A percentile compares a stretch with the other conserved stretches of the same genome.
phyloP scores from a whole-genome alignment of 2,113 vertebrate genomes.

The Tinamus guttatus region DNA sequence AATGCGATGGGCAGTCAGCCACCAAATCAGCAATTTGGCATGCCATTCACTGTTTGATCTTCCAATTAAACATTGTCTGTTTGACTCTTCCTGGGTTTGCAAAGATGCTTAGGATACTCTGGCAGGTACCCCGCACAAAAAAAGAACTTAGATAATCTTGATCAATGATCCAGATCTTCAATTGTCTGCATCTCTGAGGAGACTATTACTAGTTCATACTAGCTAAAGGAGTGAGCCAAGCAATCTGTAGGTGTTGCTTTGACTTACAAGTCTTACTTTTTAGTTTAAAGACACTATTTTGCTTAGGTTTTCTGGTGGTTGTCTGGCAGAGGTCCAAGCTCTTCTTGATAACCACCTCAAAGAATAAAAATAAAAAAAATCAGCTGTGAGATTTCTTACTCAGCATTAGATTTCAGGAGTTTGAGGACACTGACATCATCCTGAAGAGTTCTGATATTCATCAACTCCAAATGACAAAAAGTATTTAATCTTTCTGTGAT shows the following conservation, averaged over 20 bases:
- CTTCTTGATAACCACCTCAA: not conserved
- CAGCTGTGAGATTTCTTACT: not conserved
- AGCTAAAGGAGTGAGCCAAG: not conserved
- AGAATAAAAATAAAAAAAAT: not conserved
- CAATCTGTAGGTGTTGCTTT: not conserved
- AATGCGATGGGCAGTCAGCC: not conserved
- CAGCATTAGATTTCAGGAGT: not conserved
- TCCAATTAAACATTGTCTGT: not conserved
- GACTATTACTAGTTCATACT: not conserved
- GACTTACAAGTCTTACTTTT: not conserved
- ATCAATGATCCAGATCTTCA: not conserved
- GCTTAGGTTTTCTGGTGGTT: not conserved
- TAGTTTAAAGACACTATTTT: not conserved
- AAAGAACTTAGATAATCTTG: not conserved
- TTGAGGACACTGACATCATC: not conserved
- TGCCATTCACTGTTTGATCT: not conserved
- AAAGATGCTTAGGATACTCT: not conserved
- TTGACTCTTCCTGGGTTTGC: not conserved
- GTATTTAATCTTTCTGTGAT: not conserved
- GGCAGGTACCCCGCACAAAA: not conserved
- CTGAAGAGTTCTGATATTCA: not conserved
- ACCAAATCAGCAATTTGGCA: not conserved
- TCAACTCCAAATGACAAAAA: fast-evolving
- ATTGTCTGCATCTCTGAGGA: not conserved
- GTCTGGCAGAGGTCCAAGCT: not conserved